Percentiles rank a stretch among this genome's conserved stretches.
Conservation (phyloP, 2,797 vertebrate genomes). For the Acanthis flammea region DNA sequence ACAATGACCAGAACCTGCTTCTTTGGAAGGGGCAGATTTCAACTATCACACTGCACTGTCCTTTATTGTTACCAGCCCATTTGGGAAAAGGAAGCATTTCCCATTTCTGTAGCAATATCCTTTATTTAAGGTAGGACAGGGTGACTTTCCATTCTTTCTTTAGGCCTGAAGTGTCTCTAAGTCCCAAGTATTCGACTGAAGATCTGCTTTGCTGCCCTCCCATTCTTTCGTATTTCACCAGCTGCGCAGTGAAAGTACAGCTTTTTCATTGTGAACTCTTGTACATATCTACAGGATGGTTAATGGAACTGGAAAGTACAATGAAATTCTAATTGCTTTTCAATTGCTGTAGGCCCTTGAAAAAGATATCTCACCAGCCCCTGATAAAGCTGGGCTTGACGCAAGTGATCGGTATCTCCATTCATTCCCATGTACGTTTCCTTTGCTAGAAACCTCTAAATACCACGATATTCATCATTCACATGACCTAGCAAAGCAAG, state of each 20-base stretch:
- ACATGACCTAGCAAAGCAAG: slow-evolving; percentile 21
- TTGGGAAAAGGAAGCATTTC: neutral
- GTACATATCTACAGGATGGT: neutral
- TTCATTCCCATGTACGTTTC: neutral
- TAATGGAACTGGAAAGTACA: neutral
- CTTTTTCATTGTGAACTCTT: neutral
- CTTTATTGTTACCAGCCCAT: rapidly evolving
- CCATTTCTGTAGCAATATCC: neutral
- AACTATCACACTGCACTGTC: neutral
- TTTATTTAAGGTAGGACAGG: neutral
- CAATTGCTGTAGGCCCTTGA: slow-evolving; percentile 15
- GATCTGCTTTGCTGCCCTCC: neutral
- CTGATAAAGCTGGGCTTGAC: slow-evolving; percentile 12
- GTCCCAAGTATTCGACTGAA: neutral
- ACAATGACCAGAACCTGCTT: neutral
- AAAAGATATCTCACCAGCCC: slow-evolving; percentile 9
- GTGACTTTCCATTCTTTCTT: neutral
- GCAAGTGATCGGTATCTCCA: slow-evolving; percentile 34
- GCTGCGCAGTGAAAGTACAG: rapidly evolving
- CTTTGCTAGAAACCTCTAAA: slow-evolving; percentile 23
- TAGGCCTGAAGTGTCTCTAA: neutral
- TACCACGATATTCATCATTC: slow-evolving; percentile 20
- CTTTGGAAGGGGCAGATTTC: neutral
- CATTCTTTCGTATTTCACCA: neutral
- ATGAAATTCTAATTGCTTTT: slow-evolving; percentile 25